Evolutionary conservation across 35 echinoderm and acorn worm genomes (phyloP).

Genomic region (Stichopus chloronotus): DNA sequence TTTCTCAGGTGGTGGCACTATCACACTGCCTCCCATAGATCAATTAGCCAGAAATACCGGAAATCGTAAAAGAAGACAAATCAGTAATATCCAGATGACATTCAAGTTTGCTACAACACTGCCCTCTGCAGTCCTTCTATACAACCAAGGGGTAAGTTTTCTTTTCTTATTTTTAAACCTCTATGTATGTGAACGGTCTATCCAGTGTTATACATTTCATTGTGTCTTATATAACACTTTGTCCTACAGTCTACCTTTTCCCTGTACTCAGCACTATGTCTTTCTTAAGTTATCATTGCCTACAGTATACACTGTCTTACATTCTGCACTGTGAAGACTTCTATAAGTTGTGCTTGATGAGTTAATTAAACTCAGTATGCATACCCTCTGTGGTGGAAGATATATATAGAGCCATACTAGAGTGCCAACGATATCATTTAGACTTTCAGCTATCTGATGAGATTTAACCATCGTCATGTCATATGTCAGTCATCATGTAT

Average conservation of each 20-base stretch:
- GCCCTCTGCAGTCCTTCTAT: constrained; percentile 71
- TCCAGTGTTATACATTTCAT: no score
- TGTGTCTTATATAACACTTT: no score
- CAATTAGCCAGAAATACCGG: neutral
- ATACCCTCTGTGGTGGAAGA: neutral
- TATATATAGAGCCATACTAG: no score
- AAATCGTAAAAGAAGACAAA: constrained; percentile 25
- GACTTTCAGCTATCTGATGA: no score
- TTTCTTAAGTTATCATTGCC: no score
- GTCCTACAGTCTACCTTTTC: no score
- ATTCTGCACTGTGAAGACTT: neutral
- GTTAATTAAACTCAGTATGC: neutral
- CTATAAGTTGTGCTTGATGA: neutral
- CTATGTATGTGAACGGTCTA: no score
- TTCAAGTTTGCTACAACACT: constrained; percentile 85
- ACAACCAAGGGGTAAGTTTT: constrained; percentile 89
- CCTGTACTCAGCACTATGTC: no score
- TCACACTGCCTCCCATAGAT: constrained; percentile 65
- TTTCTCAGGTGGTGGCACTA: constrained; percentile 64
- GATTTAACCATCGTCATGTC: no score
- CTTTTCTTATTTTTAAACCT: neutral
- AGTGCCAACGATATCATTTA: no score
- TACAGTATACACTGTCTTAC: no score
- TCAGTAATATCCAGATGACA: constrained; percentile 54
- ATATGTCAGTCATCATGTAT: no score